Evolutionary conservation across 2,888 invertebrate genomes (phyloP).

Genomic region (Cryptocephalus primarius): DNA sequence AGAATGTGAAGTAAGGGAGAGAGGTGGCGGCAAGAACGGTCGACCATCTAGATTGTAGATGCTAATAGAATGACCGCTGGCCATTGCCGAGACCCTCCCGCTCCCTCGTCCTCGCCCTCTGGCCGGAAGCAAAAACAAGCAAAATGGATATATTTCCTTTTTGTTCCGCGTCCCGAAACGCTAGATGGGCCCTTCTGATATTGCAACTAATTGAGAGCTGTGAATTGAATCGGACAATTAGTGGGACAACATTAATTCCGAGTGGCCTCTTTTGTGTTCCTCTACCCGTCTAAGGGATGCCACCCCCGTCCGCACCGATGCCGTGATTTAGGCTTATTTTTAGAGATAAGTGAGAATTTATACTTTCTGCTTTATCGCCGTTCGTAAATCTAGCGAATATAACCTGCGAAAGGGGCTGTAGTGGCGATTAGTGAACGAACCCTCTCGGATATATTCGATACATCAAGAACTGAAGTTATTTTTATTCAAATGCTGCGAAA

Average conservation of each 20-base stretch:
- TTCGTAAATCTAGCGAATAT: too few relatives aligned
- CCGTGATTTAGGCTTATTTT: too few relatives aligned
- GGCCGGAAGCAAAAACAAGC: conserved; percentile 36
- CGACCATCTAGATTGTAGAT: conserved; percentile 40
- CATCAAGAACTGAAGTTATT: too few relatives aligned
- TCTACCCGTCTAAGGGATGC: too few relatives aligned
- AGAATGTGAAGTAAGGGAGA: conserved; percentile 34
- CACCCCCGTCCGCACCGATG: too few relatives aligned
- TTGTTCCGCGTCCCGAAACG: conserved; percentile 27
- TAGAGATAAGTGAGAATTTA: too few relatives aligned
- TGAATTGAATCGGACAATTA: conserved; percentile 33
- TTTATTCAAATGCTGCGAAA: too few relatives aligned
- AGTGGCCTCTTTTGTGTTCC: not conserved
- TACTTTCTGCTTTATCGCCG: too few relatives aligned
- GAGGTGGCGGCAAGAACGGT: conserved; percentile 22
- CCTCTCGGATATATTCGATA: too few relatives aligned
- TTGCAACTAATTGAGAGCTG: conserved; percentile 30
- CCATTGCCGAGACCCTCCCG: conserved; percentile 20
- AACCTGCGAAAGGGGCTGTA: too few relatives aligned
- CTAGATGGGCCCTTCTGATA: conserved; percentile 29
- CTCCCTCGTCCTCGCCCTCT: conserved; percentile 18
- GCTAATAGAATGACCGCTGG: conserved; percentile 38
- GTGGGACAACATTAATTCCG: conserved; percentile 9
- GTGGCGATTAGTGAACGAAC: too few relatives aligned
- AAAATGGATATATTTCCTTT: conserved; percentile 40